Evolutionary conservation across 2,797 vertebrate genomes (phyloP), one percentile per base, ranked within the genome.

Genomic region (Mus spretus): DNA sequence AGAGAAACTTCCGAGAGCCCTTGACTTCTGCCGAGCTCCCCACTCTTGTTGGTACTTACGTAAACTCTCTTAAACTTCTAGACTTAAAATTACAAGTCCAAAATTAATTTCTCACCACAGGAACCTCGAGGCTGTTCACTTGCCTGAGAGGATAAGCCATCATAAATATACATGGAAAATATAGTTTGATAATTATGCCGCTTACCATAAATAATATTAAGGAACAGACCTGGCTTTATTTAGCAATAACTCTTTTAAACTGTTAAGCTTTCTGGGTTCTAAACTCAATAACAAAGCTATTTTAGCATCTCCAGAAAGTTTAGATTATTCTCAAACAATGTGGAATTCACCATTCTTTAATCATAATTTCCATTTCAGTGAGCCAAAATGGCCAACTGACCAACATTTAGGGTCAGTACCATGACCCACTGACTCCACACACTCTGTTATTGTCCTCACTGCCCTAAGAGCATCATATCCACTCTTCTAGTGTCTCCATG

Each of bases 21-120:
- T 8, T 44, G 19, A 9, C 55, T 81, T 37, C 84, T 67, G 77
- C 10, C 19, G 55, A 80, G n/a, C 14, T 37, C 12, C 61, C 94
- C 37, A 61, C 3, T 55, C 61, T 90, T 84, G 19, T 50, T 79
- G 59, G 4, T n/a, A 50, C 44, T 57, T 70, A 53, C 8, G 26
- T 83, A 88, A 81, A n/a, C 72, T 74, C 19, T 37, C n/a, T 70
- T 86, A 22, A 20, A 55, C 28, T 81, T 89, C 79, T 81, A 90
- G 90, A 55, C 34, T 92, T 79, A 75, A 88, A 75, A 93, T 50
- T 31, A 1, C 61, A 87, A 63, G 90, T 83, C 47, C 72, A 57
- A 88, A 93, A 87, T 78, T 84, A 63, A 92, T 90, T 88, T 81
- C 84, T 80, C 78, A 79, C 47, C 61, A 67, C 70, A 47, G 89